A percentile compares a stretch with the other conserved stretches of the same genome.
These are phyloP conservation scores for Hypotaenidia okinawae DNA, from an alignment of 2,797 vertebrate species.

Conservation along the genomic window DNA sequence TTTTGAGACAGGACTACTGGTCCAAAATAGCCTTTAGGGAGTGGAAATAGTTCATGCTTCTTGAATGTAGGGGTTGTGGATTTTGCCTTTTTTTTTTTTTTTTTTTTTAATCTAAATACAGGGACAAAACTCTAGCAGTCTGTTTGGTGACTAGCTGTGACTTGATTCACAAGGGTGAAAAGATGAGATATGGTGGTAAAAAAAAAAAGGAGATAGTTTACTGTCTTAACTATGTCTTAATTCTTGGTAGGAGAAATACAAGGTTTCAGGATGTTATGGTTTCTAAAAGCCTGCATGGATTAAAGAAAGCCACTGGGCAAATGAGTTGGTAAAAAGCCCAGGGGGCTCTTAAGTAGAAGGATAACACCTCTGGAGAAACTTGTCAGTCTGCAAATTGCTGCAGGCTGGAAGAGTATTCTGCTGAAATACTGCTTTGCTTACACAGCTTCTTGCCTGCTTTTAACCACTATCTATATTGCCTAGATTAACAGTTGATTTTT, in stretches of 20 bases:
- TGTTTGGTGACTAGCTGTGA: background rate
- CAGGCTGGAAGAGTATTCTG: background rate
- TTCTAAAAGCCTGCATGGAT: background rate
- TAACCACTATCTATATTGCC: background rate
- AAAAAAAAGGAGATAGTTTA: background rate
- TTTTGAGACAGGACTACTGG: background rate
- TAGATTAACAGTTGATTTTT: background rate
- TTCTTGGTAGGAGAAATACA: background rate
- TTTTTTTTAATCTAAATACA: too few relatives aligned
- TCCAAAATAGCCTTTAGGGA: background rate
- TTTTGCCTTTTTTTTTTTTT: background rate
- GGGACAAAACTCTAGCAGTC: background rate
- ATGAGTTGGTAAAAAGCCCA: background rate
- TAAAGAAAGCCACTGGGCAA: accelerated
- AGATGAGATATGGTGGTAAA: background rate
- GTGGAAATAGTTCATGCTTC: background rate
- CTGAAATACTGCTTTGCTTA: background rate
- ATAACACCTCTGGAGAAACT: background rate
- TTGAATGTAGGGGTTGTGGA: background rate
- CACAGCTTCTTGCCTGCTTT: background rate
- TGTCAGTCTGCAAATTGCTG: background rate
- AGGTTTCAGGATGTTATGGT: background rate
- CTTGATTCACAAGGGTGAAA: background rate
- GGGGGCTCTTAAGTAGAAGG: background rate
- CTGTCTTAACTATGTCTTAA: background rate